Base-by-base conservation (phyloP, 2,113 vertebrate species). In the Phainopepla nitens region DNA sequence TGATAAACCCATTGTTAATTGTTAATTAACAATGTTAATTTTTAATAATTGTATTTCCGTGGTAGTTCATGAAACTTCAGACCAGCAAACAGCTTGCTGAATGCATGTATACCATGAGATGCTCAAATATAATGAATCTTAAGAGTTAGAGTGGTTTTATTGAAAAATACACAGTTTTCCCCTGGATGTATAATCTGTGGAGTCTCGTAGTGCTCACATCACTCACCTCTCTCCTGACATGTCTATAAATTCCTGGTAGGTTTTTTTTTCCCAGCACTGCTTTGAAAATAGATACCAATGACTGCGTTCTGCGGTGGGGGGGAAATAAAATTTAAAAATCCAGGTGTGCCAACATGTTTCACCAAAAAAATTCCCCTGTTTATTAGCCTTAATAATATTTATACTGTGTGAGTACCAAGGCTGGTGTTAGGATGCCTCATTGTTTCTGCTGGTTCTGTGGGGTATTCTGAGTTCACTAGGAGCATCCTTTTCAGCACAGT, bases 41-140 rank as follows among this genome's bases (percentile, higher is more conserved):
- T 39, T 39, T 39, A 39, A 39, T 39, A 12, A 39, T 39, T 39
- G 39, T 13, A 9, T 45, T 54, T 25, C 14, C 60, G 23, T 19
- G 36, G 22, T 29, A 69, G 41, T n/a, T 2, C 2, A 0, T 11
- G 44, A n/a, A 54, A 5, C 10, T 36, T 41, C 15, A 58, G 47
- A 10, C 4, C 31, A 66, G 45, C 15, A 6, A 69, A 58, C 1
- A 4, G 16, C 56, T 50, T 33, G 31, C 35, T 35, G 50, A 45
- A 41, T 17, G 50, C 0, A 0, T 2, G 39, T 18, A 9, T n/a
- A 8, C 28, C 49, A 79, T 7, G 7, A 7, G 44, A 31, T 54
- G 35, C 33, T 47, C 12, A 7, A 22, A 71, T 77, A 51, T 27
- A 72, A 21, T 6, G 20, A 4, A 1, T 36, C 64, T 39, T 25